Percentiles rank a stretch among this genome's conserved stretches.
Evolutionary conservation across 2,797 vertebrate species (phyloP).

Genomic region (Enteromius anoplus): DNA sequence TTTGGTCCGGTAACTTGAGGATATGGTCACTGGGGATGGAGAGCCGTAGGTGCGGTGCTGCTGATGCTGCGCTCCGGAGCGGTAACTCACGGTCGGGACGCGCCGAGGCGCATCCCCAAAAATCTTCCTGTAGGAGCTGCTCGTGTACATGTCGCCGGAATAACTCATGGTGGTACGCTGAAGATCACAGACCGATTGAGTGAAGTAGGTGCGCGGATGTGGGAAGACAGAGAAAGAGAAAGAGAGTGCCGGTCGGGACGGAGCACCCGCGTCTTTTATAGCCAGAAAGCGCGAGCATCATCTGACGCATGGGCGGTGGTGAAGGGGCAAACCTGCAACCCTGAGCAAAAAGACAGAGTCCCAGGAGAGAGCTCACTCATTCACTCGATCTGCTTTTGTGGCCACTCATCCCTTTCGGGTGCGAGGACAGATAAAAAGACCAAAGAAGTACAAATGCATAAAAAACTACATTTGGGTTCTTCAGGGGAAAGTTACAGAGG

Average conservation of each 20-base stretch:
- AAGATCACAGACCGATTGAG: constrained; percentile 28
- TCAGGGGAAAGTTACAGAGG: neutral
- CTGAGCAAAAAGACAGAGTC: constrained; percentile 70
- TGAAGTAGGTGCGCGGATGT: constrained; percentile 34
- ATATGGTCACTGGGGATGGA: constrained; percentile 63
- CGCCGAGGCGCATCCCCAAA: constrained; percentile 78
- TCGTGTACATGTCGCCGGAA: constrained; percentile 72
- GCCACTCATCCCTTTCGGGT: constrained; percentile 26
- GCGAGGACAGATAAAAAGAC: constrained; percentile 14
- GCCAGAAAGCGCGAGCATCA: constrained; percentile 70
- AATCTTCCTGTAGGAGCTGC: constrained; percentile 82
- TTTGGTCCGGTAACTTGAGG: constrained; percentile 74
- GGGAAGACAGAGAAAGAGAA: constrained; percentile 48
- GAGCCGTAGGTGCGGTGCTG: constrained; percentile 73
- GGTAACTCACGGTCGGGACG: constrained; percentile 71
- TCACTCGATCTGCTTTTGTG: constrained; percentile 18
- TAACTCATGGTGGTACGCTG: constrained; percentile 74
- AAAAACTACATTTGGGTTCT: neutral
- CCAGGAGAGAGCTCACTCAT: constrained; percentile 62
- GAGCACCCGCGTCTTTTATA: constrained; percentile 75
- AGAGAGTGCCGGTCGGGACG: constrained; percentile 68
- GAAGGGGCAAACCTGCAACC: constrained; percentile 74
- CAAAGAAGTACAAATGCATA: neutral
- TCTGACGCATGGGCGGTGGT: constrained; percentile 74
- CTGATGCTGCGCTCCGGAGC: constrained; percentile 57